Conservation (phyloP, 2,797 vertebrate genomes). For the Spinus pinus region DNA sequence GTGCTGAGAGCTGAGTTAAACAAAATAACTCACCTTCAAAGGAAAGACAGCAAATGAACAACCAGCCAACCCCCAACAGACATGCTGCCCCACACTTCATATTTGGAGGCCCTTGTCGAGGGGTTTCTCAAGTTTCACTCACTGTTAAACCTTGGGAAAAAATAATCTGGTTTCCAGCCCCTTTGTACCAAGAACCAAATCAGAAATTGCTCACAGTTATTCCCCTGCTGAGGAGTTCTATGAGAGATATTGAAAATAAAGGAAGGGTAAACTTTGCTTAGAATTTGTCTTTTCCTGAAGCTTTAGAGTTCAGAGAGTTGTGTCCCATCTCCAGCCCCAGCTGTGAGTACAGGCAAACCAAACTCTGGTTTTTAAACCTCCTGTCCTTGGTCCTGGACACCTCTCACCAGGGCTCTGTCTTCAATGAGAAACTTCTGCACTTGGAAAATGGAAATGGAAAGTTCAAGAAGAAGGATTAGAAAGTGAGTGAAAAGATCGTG, state of each 20-base stretch:
- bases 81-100: rapidly evolving
- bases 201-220: not conserved
- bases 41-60: not conserved
- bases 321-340: not conserved
- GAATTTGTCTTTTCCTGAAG: not conserved
- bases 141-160: not conserved
- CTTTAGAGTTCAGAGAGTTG: not conserved
- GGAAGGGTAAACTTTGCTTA: not conserved
- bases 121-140: not conserved
- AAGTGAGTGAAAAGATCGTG: not conserved
- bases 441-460: not conserved
- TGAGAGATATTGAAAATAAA: not conserved
- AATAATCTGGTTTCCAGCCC: not conserved
- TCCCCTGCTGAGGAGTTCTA: not conserved
- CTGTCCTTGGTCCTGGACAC: not conserved
- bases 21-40: not conserved
- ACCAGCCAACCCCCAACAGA: not conserved
- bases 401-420: not conserved
- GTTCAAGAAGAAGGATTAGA: not conserved
- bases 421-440: not conserved
- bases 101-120: not conserved
- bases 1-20: not conserved
- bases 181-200: not conserved
- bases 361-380: not conserved
- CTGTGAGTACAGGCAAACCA: not conserved